Evolutionary conservation across 2,113 vertebrate species (phyloP).

Genomic region (Syngnathus floridae): DNA sequence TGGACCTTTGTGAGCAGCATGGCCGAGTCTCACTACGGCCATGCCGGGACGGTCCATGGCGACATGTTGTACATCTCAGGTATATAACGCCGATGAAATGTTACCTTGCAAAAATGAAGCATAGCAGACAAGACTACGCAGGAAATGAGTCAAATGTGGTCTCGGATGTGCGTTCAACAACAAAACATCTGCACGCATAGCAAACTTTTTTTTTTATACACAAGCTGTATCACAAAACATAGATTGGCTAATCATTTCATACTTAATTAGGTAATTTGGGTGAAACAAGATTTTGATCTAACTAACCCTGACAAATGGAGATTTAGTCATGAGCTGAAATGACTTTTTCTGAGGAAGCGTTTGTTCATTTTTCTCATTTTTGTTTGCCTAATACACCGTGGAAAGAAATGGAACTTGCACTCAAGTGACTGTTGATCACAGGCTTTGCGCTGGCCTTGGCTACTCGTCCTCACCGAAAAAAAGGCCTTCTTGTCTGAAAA

Average conservation of each 20-base stretch:
- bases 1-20: conserved; percentile 71
- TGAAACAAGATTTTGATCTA: too few relatives aligned
- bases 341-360: too few relatives aligned
- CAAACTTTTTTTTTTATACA: not conserved
- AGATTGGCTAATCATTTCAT: not conserved
- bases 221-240: not conserved
- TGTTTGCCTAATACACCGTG: not conserved
- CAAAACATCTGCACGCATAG: not conserved
- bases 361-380: not conserved
- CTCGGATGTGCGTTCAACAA: not conserved
- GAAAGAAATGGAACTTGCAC: not conserved
- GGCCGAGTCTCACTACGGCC: conserved; percentile 75
- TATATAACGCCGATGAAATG: conserved; percentile 52
- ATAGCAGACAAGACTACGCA: not conserved
- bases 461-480: not conserved
- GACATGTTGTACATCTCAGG: conserved; percentile 77
- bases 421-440: not conserved
- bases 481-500: not conserved
- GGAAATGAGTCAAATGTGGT: not conserved
- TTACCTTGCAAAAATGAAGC: not conserved
- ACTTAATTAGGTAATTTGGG: too few relatives aligned
- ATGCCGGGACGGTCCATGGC: conserved; percentile 73
- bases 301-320: too few relatives aligned
- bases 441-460: not conserved
- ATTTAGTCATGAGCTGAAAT: too few relatives aligned